A percentile compares a stretch with the other conserved stretches of the same genome.
phyloP scores from a whole-genome alignment of 1,140 invertebrate species.

The Copidosoma floridanum region DNA sequence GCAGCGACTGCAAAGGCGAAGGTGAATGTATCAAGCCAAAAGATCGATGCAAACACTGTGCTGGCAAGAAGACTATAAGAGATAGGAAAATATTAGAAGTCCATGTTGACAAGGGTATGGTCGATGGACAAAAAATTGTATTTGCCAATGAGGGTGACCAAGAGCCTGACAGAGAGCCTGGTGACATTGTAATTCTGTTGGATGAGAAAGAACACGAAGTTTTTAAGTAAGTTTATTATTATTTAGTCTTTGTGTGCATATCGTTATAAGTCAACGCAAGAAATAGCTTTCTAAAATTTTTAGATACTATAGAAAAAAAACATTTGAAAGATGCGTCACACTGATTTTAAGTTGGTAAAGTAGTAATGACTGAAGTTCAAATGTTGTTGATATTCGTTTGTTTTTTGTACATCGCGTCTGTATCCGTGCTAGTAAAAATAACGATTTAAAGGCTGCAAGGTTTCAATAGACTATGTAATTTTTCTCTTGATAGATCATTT shows the following conservation, averaged over 20 bases:
- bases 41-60: constrained; percentile 90
- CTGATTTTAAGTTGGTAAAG: too few species aligned
- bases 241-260: not conserved
- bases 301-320: too few species aligned
- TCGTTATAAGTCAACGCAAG: too few species aligned
- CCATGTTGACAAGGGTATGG: constrained; percentile 97
- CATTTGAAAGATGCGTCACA: too few species aligned
- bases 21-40: constrained; percentile 85
- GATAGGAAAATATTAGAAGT: constrained; percentile 97
- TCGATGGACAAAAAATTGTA: constrained; percentile 92
- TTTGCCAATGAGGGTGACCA: constrained; percentile 97
- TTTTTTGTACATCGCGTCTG: too few species aligned
- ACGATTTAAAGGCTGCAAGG: too few species aligned
- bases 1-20: constrained; percentile 83
- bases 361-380: too few species aligned
- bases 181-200: constrained; percentile 96
- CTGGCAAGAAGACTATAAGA: constrained; percentile 85
- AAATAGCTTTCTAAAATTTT: too few species aligned
- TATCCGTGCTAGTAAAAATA: too few species aligned
- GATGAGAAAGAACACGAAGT: constrained; percentile 92
- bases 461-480: too few species aligned
- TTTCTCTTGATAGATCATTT: too few species aligned
- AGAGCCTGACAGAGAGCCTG: constrained; percentile 89
- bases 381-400: too few species aligned
- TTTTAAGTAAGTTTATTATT: constrained; percentile 60